A percentile compares a stretch with the other conserved stretches of the same genome.
These are phyloP conservation scores for Scomberomorus guttatus DNA, from an alignment of 2,797 vertebrate species.

Conservation along the genomic window DNA sequence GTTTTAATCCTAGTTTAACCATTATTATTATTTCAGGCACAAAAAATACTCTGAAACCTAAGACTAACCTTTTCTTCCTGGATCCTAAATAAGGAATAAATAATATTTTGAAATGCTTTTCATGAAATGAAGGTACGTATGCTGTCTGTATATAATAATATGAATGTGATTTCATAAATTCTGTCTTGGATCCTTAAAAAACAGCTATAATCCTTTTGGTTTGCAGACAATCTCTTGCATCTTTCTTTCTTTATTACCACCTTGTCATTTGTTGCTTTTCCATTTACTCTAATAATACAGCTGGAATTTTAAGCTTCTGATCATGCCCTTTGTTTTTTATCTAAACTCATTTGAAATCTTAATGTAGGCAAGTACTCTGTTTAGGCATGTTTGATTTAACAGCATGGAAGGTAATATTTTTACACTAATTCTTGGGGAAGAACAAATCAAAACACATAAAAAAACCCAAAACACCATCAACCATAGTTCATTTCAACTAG, in stretches of 20 bases:
- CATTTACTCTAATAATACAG: not conserved
- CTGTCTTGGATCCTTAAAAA: not conserved
- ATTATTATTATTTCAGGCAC: not conserved
- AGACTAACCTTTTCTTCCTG: not conserved
- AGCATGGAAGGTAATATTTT: not conserved
- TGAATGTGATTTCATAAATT: not conserved
- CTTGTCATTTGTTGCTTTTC: not conserved
- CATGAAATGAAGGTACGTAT: not conserved
- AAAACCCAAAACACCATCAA: not conserved
- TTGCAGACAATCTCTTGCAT: not conserved
- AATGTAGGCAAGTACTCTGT: not conserved
- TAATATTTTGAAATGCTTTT: no score
- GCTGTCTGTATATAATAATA: not conserved
- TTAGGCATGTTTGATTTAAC: not conserved
- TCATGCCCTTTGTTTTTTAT: not conserved
- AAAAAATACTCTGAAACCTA: not conserved
- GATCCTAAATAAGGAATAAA: not conserved
- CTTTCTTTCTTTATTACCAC: not conserved
- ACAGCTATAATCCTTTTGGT: not conserved
- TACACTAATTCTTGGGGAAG: not conserved
- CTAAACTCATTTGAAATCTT: not conserved
- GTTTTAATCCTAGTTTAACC: no score
- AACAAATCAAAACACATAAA: not conserved
- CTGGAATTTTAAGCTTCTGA: not conserved
- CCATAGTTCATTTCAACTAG: not conserved